Conservation (phyloP, 2,888 invertebrate genomes). For the Meganola albula region DNA sequence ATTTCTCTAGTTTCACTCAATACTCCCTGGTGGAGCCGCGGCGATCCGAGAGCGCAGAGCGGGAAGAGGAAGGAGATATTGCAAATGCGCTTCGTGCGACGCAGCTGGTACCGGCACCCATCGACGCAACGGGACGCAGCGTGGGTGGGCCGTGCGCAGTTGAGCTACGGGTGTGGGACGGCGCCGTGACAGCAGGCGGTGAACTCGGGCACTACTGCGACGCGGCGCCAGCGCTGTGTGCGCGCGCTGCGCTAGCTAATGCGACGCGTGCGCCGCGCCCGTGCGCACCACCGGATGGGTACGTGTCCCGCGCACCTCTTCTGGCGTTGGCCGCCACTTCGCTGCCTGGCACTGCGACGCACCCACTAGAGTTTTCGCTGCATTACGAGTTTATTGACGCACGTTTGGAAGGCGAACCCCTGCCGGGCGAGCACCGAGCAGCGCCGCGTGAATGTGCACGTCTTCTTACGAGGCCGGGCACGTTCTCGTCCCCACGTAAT, state of each 20-base stretch:
- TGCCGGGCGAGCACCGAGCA: conserved; percentile 59
- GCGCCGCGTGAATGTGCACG: conserved; percentile 55
- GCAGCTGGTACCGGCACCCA: conserved; percentile 12
- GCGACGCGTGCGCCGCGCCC: conserved; percentile 86
- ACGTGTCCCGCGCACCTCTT: conserved; percentile 74
- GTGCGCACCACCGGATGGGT: conserved; percentile 88
- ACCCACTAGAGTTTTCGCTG: conserved; percentile 83
- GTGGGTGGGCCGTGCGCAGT: conserved; percentile 76
- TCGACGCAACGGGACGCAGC: conserved; percentile 3
- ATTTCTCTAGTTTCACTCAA: conserved; percentile 90
- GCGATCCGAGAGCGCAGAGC: conserved; percentile 75
- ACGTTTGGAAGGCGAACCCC: conserved; percentile 82
- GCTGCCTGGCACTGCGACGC: conserved; percentile 86
- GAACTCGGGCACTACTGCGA: conserved; percentile 85
- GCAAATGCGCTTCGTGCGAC: conserved; percentile 10
- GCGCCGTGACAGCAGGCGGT: conserved; percentile 62
- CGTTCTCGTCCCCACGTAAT: conserved; percentile 86
- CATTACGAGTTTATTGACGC: conserved; percentile 92
- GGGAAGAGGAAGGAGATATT: conserved; percentile 45
- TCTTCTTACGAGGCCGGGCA: conserved; percentile 57
- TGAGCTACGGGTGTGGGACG: conserved; percentile 86
- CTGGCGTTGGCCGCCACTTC: conserved; percentile 65
- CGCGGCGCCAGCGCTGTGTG: conserved; percentile 86
- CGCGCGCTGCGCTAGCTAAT: conserved; percentile 86
- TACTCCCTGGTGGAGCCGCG: conserved; percentile 80